Evolutionary conservation across 2,888 invertebrate genomes (phyloP), one percentile per base, ranked within the genome.

Genomic region (Melipona beecheii): DNA sequence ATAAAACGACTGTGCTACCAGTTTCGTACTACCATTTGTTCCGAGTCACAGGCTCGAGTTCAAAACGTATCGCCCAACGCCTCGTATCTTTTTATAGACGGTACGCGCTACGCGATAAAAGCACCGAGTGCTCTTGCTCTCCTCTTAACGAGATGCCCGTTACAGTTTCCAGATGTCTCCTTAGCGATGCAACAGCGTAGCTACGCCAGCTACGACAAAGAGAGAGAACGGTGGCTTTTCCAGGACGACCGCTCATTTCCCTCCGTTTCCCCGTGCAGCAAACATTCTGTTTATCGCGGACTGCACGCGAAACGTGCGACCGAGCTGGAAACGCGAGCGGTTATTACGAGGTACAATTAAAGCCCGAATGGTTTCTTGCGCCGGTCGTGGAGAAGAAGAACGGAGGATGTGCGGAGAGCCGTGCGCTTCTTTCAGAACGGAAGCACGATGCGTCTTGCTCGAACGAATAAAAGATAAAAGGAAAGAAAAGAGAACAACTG

Each of bases 121-220:
- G 83, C 76, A 11, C 69, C 70, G 70, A 76, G 66, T 75, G 72
- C 54, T 66, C 71, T 65, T 75, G 72, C 54, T 66, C 71, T 65
- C 71, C 73, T 76, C 69, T 84, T 80, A 86, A 88, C 79, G 68
- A 68, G 77, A 78, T 69, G 71, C 62, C 71, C 76, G 78, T 75
- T 81, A 73, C 70, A 76, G 78, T 72, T 87, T 86, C 78, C 77
- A 76, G 68, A 77, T 87, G 66, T 72, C 74, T 78, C 78, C 65
- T 43, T 69, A 69, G 73, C 73, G 70, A 81, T 69, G 43, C 56
- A 76, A 70, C 66, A 43, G 43, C 36, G 71, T 60, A 71, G 31
- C n/a, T 58, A 60, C 52, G 62, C 81, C 43, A 65, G 49, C 54
- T 21, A 17, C 13, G 69, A n/a, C n/a, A 49, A 75, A 75, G 75